phyloP scores from a whole-genome alignment of 2,113 vertebrate genomes.

The Bombycilla garrulus region DNA sequence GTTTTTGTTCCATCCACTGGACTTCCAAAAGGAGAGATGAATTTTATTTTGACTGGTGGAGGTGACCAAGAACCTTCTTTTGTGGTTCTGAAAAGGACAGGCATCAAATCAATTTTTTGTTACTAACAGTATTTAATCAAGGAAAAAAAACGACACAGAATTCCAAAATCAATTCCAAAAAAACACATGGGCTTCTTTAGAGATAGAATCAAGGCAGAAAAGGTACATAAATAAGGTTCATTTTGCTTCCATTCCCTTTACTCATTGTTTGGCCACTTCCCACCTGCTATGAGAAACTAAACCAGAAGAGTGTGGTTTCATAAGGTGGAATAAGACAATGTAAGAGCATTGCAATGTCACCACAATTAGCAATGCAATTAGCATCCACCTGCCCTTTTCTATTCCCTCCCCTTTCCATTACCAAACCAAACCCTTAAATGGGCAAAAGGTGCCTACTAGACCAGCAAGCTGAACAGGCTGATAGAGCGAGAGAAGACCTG shows the following conservation, averaged over 20 bases:
- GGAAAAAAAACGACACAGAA: neutral
- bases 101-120: neutral
- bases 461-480: neutral
- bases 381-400: neutral
- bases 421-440: neutral
- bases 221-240: neutral
- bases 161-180: neutral
- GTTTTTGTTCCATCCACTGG: constrained; percentile 67
- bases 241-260: neutral
- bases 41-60: constrained; percentile 77
- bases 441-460: neutral
- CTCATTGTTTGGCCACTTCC: neutral
- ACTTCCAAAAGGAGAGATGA: constrained; percentile 87
- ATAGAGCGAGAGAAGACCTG: neutral
- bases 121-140: neutral
- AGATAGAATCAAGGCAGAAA: neutral
- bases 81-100: constrained; percentile 61
- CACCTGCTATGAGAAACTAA: neutral
- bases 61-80: constrained; percentile 70
- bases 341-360: neutral
- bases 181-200: neutral
- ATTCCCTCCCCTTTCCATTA: neutral
- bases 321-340: neutral
- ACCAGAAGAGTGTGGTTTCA: neutral
- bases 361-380: neutral